Conservation (phyloP, 2,113 vertebrate species). For the Pteruthius melanotis region DNA sequence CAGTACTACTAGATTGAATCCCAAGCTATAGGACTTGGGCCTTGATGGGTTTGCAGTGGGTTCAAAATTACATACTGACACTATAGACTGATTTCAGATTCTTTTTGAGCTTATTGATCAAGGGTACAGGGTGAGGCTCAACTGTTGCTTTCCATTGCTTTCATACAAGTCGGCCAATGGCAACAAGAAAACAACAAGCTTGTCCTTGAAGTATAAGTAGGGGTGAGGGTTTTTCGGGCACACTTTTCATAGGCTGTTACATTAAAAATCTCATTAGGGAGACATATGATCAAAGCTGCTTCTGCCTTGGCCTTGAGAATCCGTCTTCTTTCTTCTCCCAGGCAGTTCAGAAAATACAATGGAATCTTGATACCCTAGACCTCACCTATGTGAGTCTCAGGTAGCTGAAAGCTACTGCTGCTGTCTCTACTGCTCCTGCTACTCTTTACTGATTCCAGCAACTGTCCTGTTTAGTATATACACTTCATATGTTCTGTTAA, state of each 20-base stretch:
- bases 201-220: neutral
- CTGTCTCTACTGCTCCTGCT: neutral
- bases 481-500: neutral
- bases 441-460: neutral
- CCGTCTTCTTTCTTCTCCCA: neutral
- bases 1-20: neutral
- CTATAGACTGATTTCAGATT: neutral
- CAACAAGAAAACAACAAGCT: neutral
- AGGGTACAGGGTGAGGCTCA: neutral
- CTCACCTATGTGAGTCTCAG: neutral
- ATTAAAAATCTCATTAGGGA: neutral
- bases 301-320: neutral
- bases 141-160: neutral
- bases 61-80: neutral
- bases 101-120: neutral
- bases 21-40: neutral
- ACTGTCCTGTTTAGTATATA: neutral
- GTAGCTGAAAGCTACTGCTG: neutral
- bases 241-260: neutral
- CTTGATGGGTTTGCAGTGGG: neutral
- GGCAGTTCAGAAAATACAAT: neutral
- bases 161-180: neutral
- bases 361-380: neutral
- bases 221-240: neutral
- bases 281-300: neutral